Evolutionary conservation across 2,113 vertebrate species (phyloP), one percentile per base, ranked within the genome.

Genomic region (Dromaius novaehollandiae): DNA sequence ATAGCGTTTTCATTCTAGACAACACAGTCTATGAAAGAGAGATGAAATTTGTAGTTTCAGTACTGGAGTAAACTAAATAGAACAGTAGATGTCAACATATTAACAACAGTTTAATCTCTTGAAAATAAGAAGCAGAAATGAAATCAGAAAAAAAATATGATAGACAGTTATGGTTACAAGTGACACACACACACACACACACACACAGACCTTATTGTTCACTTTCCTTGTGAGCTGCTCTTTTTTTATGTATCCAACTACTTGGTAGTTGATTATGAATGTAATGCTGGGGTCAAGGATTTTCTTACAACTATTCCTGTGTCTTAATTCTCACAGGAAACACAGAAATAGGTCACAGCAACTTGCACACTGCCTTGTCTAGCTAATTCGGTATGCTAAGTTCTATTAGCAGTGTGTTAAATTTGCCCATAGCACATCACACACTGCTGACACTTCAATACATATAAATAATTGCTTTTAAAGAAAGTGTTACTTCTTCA

Each of bases 91-190:
- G 88, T 95, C 89, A 96, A 94, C 90, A 84, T 81, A 97, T 88
- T 96, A 97, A 93, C 94, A 97, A 96, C 88, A 97, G 97, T 77
- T 95, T 96, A 93, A 95, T 97, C 96, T 92, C 95, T 74, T 90
- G 80, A 48, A 89, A 95, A 97, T 70, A 34, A 95, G 94, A 65
- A 94, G 90, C 93, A 93, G 93, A 96, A 97, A 96, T 94, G 95
- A 98, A 97, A 94, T 78, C n/a, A 95, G 84, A 96, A 95, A 76
- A 95, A 95, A 95, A 32, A 46, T 69, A 60, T 50, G 69, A 88
- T 89, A 77, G 89, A 92, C 79, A 96, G 91, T 83, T 95, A 85
- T 36, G 77, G 93, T 97, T 94, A 84, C 77, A 95, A 95, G 78
- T 86, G 53, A 78, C 36, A 75, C 65, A 63, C 65, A 81, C 66